Base-by-base conservation (phyloP, 2,888 invertebrate species). In the Pyrgus malvae region DNA sequence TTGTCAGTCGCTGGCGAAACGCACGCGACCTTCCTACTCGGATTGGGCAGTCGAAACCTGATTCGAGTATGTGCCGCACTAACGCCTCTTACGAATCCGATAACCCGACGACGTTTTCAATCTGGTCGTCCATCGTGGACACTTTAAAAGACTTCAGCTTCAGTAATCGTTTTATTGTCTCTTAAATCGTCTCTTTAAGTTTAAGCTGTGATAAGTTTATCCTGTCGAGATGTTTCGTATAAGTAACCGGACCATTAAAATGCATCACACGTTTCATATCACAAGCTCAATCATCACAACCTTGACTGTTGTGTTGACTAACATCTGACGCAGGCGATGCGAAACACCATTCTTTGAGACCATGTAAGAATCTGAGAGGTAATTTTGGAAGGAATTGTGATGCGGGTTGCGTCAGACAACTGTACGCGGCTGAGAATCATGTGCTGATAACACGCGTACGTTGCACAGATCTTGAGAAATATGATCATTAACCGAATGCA, bases 1-100 rank as follows among this genome's bases (percentile, higher is more conserved):
- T 86, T 87, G 88, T 87, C 80, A 79, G 81, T 69, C 76, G 76
- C 83, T 87, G 86, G 85, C 83, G 85, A 86, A 87, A 88, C 82
- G 53, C 53, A 69, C 64, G 72, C 83, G 88, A 85, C 88, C 88
- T 88, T 88, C 84, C 83, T 76, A 76, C 76, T 77, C 76, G 70
- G 76, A 83, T 84, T 83, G 83, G 83, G 78, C 83, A 83, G 74
- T 80, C 81, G 77, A 78, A 82, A 83, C 83, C 80, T 78, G 82
- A 78, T 80, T 71, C 53, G 59, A 62, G 60, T 65, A 57, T 64
- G 59, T 63, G 60, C 62, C 55, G 53, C 56, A 59, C 54, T 59
- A 57, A 58, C 57, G 48, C 56, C 17, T 33, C 31, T 21, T 17
- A 35, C 35, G 27, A 29, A 17, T 16, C 37, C 16, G 16, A 25